phyloP scores from a whole-genome alignment of 2,113 vertebrate species.

The Brachirus orientalis region DNA sequence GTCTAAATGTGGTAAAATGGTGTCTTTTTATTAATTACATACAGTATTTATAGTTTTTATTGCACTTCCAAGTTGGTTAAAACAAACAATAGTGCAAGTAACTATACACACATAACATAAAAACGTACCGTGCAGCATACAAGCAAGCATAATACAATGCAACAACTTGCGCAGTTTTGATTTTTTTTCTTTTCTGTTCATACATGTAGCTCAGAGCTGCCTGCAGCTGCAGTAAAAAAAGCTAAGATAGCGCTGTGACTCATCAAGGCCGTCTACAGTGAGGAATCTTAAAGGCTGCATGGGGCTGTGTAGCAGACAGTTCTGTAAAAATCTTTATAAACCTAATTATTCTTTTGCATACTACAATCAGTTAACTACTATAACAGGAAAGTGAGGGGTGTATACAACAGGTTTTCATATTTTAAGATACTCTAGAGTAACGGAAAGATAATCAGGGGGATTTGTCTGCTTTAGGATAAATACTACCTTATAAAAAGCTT shows the following conservation, averaged over 20 bases:
- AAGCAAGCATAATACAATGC: conserved; percentile 76
- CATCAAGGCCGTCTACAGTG: conserved; percentile 61
- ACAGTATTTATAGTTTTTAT: conserved; percentile 84
- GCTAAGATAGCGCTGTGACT: conserved; percentile 52
- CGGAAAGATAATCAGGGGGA: background rate
- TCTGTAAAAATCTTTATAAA: conserved; percentile 52
- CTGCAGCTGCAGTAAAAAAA: conserved; percentile 84
- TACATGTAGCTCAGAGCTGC: conserved; percentile 79
- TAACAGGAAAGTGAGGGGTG: conserved; percentile 22
- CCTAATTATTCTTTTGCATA: conserved; percentile 30
- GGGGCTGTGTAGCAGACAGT: conserved; percentile 43
- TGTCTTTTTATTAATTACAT: conserved; percentile 80
- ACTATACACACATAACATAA: conserved; percentile 77
- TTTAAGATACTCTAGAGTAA: conserved; percentile 31
- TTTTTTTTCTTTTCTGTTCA: conserved; percentile 46
- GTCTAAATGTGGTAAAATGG: conserved; percentile 66
- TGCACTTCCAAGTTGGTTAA: conserved; percentile 84
- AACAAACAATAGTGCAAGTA: conserved; percentile 84
- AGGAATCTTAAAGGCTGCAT: conserved; percentile 24
- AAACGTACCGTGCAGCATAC: conserved; percentile 81
- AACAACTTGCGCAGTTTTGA: conserved; percentile 51
- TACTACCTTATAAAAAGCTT: conserved; percentile 60
- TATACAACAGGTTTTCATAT: conserved; percentile 28
- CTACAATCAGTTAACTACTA: conserved; percentile 24
- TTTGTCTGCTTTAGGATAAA: conserved; percentile 42